Base-by-base conservation (phyloP, 2,797 vertebrate species). In the Serranus cabrilla region DNA sequence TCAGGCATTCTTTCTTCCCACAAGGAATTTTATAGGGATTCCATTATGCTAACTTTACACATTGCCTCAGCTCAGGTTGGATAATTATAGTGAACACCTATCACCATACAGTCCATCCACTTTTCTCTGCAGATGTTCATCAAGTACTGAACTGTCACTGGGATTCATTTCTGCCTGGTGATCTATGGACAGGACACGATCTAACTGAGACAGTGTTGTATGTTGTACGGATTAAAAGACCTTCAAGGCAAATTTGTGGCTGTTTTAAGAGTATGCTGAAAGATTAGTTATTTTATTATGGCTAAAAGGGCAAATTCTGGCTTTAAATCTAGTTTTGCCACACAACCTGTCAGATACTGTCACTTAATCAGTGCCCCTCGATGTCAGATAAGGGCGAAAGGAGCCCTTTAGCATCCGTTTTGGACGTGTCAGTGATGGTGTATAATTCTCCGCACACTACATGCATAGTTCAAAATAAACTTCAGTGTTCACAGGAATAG, bases 11-110 rank as follows among this genome's bases (percentile, higher is more conserved):
- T 72, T 57, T 75, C 50, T 81, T 42, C 40, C 74, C 67, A 64
- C 71, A 63, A 77, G 37, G 61, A 43, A 67, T 82, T 86, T 85
- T 81, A 89, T 74, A 46, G 70, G 70, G 49, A 83, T 82, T 71
- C 43, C 76, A 69, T 76, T 37, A 69, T 58, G 25, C 71, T 62
- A 84, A 78, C 56, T 65, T 82, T 84, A 78, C 58, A 68, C 70
- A 31, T 46, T 46, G 59, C 56, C 31, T 65, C 25, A 37, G 64
- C 61, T 55, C 72, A 80, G 55, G 62, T 61, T 56, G 68, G 58
- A 27, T 84, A 75, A 80, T 86, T 84, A 79, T 20, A 80, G 71
- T 63, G 47, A 81, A 74, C 60, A 85, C 64, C 54, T 45, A 34
- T 55, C 60, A 57, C 21, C 50, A 59, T n/a, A 42, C 23, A 45